Base-by-base conservation (phyloP, 2,888 invertebrate species). In the Parascotia fuliginaria region DNA sequence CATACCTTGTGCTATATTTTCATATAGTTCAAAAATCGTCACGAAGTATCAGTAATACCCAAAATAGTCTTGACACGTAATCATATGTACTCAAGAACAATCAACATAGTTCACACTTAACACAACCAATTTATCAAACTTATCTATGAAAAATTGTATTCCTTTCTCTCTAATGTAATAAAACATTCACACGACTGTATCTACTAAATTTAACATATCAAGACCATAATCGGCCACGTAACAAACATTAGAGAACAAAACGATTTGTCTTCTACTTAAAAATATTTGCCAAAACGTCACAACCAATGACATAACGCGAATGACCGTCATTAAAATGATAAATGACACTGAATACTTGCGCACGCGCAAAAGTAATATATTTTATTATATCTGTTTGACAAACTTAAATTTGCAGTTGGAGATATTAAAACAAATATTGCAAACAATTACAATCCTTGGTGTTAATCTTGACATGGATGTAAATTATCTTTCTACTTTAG, bases 301-400 rank as follows among this genome's bases (percentile, higher is more conserved):
- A 19, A 13, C 56, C 63, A 68, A 60, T 68, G 68, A 68, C 59
- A 63, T 70, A 70, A 68, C 55, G 9, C 50, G 61, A 65, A 70
- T 68, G 60, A 47, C 55, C 42, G 42, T 19, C 55, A 61, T 70
- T 62, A 65, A 2, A 48, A 57, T 68, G 70, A 70, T 70, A 36
- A 52, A 70, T 70, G 66, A 68, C 42, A 16, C 42, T 37, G 40
- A 57, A 59, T 58, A 48, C 40, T 42, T 29, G 50, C 37, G 56
- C 70, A 68, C 69, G 66, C 63, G 58, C 63, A 56, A 49, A 44
- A 16, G 48, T 62, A 58, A 63, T 62, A 62, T 45, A 41, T 57
- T 60, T 53, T 60, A 61, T 61, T 60, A 52, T 46, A 55, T 40
- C 42, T 45, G 15, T 54, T 33, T 48, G 9, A 32, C 65, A 42